phyloP scores from a whole-genome alignment of 2,888 invertebrate genomes.

The Encarsia formosa region DNA sequence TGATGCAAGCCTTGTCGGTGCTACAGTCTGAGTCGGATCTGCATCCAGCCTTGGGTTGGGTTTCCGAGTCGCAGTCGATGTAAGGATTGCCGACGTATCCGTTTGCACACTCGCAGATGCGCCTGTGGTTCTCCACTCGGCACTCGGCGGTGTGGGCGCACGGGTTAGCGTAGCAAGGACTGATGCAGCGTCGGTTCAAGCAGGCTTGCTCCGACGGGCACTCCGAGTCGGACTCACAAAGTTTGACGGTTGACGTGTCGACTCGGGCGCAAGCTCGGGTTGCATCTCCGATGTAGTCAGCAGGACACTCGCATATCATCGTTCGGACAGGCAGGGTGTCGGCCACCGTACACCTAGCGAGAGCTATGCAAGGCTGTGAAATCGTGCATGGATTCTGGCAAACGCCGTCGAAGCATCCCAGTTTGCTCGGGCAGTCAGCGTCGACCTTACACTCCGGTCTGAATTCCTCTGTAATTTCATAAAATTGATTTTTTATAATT shows the following conservation, averaged over 20 bases:
- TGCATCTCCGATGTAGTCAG: conserved; percentile 80
- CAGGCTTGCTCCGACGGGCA: conserved; percentile 72
- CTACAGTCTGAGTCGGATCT: conserved; percentile 71
- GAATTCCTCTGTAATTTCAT: conserved; percentile 45
- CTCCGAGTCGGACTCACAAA: conserved; percentile 69
- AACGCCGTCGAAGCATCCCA: conserved; percentile 75
- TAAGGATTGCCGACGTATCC: conserved; percentile 78
- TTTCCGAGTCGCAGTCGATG: conserved; percentile 64
- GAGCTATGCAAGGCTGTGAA: conserved; percentile 73
- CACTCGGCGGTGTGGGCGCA: conserved; percentile 80
- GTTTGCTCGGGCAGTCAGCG: conserved; percentile 78
- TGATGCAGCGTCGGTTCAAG: conserved; percentile 68
- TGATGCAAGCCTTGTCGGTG: conserved; percentile 73
- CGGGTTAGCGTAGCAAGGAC: conserved; percentile 69
- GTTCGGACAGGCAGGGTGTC: conserved; percentile 83
- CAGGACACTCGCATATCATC: conserved; percentile 81
- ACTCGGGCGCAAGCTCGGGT: conserved; percentile 72
- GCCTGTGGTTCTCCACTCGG: conserved; percentile 69
- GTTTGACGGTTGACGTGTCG: conserved; percentile 49
- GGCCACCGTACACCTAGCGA: conserved; percentile 79
- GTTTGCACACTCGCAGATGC: conserved; percentile 71
- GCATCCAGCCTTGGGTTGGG: conserved; percentile 62
- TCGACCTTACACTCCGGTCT: conserved; percentile 75
- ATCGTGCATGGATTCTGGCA: conserved; percentile 79
- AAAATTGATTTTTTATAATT: background rate